Base-by-base conservation (phyloP, 2,113 vertebrate genomes). In the Cyrtonyx montezumae region DNA sequence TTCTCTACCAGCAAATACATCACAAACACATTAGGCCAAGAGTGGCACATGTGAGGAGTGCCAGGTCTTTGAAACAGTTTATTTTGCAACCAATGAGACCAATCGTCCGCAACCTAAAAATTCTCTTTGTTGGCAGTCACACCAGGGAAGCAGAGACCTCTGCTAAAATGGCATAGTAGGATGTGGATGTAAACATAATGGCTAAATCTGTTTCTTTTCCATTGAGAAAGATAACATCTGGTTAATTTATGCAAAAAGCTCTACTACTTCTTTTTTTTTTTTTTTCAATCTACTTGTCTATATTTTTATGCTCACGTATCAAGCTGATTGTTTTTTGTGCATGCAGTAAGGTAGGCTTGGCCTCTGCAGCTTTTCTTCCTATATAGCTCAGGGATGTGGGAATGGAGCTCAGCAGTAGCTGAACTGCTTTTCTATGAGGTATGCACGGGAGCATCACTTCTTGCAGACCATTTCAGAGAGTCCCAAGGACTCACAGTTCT, bases 21-120 rank as follows among this genome's bases (percentile, higher is more conserved):
- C 87, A 90, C 79, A 87, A 94, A 91, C 81, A 79, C 88, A 84
- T 88, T 78, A 83, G 79, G 56, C 58, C 89, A 92, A 74, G 85
- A 91, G 76, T 8, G 1, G 84, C 75, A 87, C 84, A 94, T 80
- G 84, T 94, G 85, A 91, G 69, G 45, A 95, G 53, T 86, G 94
- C 91, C 95, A 95, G 93, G 89, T 56, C 93, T 95, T 94, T 86
- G 93, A 94, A 95, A 90, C 2, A 85, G 93, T 96, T 93, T 92
- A 80, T 94, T 96, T 92, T 96, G 87, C 82, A 93, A 86, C 79
- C 87, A 95, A 95, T 94, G 91, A 95, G 82, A 88, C 76, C 85
- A 91, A 91, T 95, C 40, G 2, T 68, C 87, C 8, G 6, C 87
- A 86, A 89, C 67, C 63, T 88, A 92, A 92, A 95, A 94, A 78